Percentiles rank a stretch among this genome's conserved stretches.
phyloP scores from a whole-genome alignment of 2,888 invertebrate species.

The Metopia argyrocephala region DNA sequence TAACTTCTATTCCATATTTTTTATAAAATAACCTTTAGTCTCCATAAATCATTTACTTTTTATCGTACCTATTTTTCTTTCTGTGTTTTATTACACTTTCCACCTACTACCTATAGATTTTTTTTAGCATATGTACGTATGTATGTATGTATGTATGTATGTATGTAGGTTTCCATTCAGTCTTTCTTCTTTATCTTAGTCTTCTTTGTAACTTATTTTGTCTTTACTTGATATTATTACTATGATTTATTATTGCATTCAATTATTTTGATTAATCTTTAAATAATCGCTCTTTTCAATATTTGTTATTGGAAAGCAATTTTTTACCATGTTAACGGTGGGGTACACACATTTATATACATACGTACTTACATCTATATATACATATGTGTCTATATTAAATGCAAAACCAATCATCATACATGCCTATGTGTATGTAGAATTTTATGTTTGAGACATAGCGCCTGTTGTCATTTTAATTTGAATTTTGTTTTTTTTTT shows the following conservation, averaged over 20 bases:
- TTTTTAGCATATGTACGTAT: background rate
- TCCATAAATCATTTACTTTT: too few relatives aligned
- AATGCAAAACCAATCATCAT: too few relatives aligned
- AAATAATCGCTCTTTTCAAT: background rate
- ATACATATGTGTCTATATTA: background rate
- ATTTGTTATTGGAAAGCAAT: constrained; percentile 2
- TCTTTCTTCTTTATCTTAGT: background rate
- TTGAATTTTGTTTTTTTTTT: background rate
- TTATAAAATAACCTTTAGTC: too few relatives aligned
- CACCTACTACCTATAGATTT: too few relatives aligned
- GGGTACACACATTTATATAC: background rate
- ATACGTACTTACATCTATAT: background rate
- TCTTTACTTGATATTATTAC: too few relatives aligned
- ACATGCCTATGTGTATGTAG: too few relatives aligned
- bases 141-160: background rate
- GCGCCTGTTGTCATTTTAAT: constrained; percentile 3
- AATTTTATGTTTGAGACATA: constrained; percentile 1
- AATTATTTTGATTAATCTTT: constrained; percentile 28
- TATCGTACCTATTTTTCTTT: too few relatives aligned
- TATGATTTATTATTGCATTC: background rate
- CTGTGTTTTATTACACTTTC: background rate
- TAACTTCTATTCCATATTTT: too few relatives aligned
- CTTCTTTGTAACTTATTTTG: background rate
- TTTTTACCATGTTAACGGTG: background rate
- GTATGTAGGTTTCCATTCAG: background rate